phyloP scores from a whole-genome alignment of 2,113 vertebrate genomes.

The Fregetta grallaria region DNA sequence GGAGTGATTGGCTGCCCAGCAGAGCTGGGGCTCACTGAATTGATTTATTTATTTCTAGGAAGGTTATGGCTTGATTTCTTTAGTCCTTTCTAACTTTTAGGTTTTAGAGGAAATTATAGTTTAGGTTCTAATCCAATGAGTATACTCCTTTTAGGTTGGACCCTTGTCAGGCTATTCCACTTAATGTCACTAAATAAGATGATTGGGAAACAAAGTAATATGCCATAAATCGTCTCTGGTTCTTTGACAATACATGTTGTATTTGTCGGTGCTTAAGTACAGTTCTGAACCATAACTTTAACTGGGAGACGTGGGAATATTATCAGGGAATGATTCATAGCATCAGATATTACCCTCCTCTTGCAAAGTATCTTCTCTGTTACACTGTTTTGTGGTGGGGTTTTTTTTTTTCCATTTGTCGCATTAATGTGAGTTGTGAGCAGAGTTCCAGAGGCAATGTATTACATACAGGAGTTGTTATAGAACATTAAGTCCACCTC shows the following conservation, averaged over 20 bases:
- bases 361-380: background rate
- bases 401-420: background rate
- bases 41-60: background rate
- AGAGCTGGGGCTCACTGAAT: background rate
- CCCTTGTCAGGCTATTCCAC: background rate
- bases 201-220: background rate
- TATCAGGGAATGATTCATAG: background rate
- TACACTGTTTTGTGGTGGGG: background rate
- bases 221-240: background rate
- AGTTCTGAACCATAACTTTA: background rate
- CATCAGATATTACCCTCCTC: background rate
- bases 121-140: background rate
- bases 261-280: background rate
- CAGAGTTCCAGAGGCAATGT: conserved; percentile 36
- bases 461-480: conserved; percentile 44
- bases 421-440: conserved; percentile 56
- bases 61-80: background rate
- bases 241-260: background rate
- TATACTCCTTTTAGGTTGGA: background rate
- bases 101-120: background rate
- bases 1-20: background rate
- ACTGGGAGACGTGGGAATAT: background rate
- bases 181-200: background rate
- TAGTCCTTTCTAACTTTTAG: background rate
- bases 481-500: conserved; percentile 65